Conservation (phyloP, 1,140 invertebrate species). For the Hyles vespertilio region DNA sequence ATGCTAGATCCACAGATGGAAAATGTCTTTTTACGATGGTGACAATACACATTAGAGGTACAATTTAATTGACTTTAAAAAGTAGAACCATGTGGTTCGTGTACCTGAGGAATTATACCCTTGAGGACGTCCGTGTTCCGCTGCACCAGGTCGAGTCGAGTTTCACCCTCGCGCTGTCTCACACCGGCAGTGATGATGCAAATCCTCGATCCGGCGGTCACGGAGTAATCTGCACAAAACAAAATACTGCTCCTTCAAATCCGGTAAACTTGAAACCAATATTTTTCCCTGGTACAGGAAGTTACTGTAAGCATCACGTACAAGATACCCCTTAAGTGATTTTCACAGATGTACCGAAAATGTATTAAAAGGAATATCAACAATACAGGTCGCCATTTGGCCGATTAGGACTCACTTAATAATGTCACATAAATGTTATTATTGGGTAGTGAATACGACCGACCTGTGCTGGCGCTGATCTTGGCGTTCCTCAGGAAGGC, state of each 20-base stretch:
- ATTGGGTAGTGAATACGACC: background rate
- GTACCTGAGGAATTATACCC: slow-evolving; percentile 84
- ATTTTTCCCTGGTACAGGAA: too few relatives aligned
- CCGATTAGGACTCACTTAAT: background rate
- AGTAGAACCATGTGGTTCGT: background rate
- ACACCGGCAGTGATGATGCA: slow-evolving; percentile 94
- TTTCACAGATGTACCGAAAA: too few relatives aligned
- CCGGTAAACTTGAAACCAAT: too few relatives aligned
- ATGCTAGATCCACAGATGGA: too few relatives aligned
- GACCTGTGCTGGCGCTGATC: slow-evolving; percentile 80
- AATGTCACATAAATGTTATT: background rate
- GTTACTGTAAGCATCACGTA: too few relatives aligned
- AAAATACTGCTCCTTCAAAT: background rate
- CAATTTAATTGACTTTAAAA: too few relatives aligned
- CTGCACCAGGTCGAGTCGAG: slow-evolving; percentile 88
- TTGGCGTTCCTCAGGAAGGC: slow-evolving; percentile 88
- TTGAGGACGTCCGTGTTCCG: slow-evolving; percentile 94
- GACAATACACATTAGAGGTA: too few relatives aligned
- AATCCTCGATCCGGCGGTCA: slow-evolving; percentile 86
- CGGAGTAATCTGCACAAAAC: slow-evolving; percentile 80
- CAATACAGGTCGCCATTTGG: background rate
- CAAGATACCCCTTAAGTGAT: too few relatives aligned
- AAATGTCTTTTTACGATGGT: too few relatives aligned
- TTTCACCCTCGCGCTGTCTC: slow-evolving; percentile 91
- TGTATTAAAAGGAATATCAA: background rate